phyloP scores from a whole-genome alignment of 1,140 invertebrate genomes.

The Danaus melanippus region DNA sequence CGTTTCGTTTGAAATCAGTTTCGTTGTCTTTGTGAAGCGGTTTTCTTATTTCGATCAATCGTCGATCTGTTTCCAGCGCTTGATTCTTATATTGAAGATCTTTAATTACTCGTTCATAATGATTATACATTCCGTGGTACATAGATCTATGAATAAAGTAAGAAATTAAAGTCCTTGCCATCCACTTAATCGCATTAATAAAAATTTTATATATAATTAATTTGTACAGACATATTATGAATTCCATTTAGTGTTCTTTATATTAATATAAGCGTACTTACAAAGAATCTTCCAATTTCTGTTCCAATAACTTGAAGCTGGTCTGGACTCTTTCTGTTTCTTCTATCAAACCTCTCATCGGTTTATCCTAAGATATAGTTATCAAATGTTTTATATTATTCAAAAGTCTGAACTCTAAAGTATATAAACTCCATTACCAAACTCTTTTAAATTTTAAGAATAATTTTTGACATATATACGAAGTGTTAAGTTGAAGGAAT shows the following conservation, averaged over 20 bases:
- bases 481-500: too few species aligned
- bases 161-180: too few species aligned
- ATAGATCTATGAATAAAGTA: conserved; percentile 66
- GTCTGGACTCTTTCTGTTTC: conserved; percentile 75
- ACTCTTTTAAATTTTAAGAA: too few species aligned
- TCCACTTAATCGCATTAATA: too few species aligned
- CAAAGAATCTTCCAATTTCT: conserved; percentile 79
- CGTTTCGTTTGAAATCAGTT: conserved; percentile 54
- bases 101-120: conserved; percentile 75
- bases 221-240: too few species aligned
- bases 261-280: conserved; percentile 32
- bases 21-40: conserved; percentile 49
- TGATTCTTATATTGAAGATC: conserved; percentile 83
- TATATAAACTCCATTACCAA: too few species aligned
- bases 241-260: too few species aligned
- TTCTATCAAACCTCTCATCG: conserved; percentile 80
- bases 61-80: conserved; percentile 76
- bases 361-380: conserved; percentile 74
- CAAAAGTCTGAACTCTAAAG: too few species aligned
- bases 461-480: too few species aligned
- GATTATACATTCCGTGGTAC: conserved; percentile 79
- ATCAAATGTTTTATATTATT: too few species aligned
- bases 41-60: conserved; percentile 56
- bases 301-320: conserved; percentile 75
- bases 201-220: too few species aligned